Conservation (phyloP, 2,113 vertebrate species). For the Engraulis encrasicolus region DNA sequence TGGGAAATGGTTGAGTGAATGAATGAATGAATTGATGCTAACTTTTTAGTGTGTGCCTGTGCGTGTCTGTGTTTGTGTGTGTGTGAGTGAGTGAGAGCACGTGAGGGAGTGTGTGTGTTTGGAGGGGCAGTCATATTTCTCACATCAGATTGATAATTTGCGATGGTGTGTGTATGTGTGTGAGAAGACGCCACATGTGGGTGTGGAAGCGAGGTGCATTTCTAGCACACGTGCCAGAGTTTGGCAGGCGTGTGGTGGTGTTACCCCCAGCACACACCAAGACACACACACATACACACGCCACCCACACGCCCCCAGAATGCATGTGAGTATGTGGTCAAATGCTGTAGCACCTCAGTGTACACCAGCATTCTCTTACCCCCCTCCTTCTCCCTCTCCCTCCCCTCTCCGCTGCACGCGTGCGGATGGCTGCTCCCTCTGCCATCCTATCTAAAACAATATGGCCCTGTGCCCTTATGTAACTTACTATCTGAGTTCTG, state of each 20-base stretch:
- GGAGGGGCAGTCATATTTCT: background rate
- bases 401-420: slow-evolving; percentile 45
- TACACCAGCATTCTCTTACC: slow-evolving; percentile 4
- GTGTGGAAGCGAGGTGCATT: background rate
- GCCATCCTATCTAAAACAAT: slow-evolving; percentile 67
- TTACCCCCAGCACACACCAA: background rate
- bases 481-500: slow-evolving; percentile 73
- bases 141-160: slow-evolving; percentile 22
- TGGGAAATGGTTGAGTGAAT: background rate
- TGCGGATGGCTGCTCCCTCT: slow-evolving; percentile 47
- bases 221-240: background rate
- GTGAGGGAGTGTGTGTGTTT: no score
- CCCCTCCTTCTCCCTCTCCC: slow-evolving; percentile 47
- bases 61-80: background rate
- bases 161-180: background rate
- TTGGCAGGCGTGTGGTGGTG: background rate
- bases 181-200: background rate
- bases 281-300: background rate
- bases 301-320: background rate
- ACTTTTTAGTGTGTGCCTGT: background rate
- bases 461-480: slow-evolving; percentile 70
- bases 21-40: background rate
- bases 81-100: background rate
- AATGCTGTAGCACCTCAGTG: background rate
- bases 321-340: background rate